Percentiles rank a stretch among this genome's conserved stretches.
phyloP scores from a whole-genome alignment of 2,888 invertebrate genomes.

The Nemotelus pantherinus region DNA sequence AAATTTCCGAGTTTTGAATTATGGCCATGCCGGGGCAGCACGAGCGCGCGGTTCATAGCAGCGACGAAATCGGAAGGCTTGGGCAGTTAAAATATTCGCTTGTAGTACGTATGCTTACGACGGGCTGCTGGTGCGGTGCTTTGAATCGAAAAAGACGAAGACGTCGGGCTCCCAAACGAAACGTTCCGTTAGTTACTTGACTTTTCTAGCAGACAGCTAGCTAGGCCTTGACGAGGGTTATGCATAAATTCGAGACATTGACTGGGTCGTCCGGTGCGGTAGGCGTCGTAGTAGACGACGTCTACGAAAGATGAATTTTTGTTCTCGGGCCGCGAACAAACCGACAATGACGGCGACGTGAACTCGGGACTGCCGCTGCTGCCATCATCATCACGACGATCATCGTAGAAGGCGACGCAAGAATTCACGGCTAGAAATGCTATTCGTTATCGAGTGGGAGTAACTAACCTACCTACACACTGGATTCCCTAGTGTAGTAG shows the following conservation, averaged over 20 bases:
- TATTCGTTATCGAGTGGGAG: not conserved
- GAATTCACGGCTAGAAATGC: not conserved
- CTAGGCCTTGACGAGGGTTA: not conserved
- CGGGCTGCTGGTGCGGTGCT: no score
- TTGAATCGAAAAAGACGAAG: no score
- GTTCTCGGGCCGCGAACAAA: no score
- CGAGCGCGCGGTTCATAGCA: not conserved
- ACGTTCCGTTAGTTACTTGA: no score
- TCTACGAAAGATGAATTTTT: no score
- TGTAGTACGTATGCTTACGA: not conserved
- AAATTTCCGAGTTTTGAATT: not conserved
- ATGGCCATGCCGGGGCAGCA: slow-evolving; percentile 32
- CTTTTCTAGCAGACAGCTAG: not conserved
- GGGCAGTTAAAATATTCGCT: slow-evolving; percentile 17
- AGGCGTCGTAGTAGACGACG: no score
- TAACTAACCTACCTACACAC: slow-evolving; percentile 13
- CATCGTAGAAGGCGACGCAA: slow-evolving; percentile 1
- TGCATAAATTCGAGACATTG: not conserved
- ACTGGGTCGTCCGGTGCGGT: no score
- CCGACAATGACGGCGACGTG: not conserved
- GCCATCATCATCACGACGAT: not conserved
- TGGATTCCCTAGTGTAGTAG: no score
- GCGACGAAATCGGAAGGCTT: slow-evolving; percentile 2
- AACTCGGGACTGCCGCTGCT: not conserved
- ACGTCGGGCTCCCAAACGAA: no score